Evolutionary conservation across 1,140 invertebrate species (phyloP), one percentile per base, ranked within the genome.

Genomic region (Liolophura sinensis): DNA sequence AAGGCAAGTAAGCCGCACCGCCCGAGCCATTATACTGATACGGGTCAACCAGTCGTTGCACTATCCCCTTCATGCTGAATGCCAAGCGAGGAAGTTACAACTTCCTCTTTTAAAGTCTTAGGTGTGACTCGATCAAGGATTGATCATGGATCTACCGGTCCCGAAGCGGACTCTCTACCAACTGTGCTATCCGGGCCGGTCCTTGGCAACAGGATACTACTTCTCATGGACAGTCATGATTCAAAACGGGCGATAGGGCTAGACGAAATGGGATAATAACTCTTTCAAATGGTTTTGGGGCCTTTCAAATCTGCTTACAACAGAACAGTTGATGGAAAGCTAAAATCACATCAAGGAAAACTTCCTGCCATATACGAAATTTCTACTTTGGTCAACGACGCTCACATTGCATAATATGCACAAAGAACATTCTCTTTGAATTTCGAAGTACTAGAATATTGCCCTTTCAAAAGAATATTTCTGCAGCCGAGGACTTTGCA

Each of bases 361-460:
- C 78, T 79, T 16, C 84, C 88, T 72, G 76, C 78, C 22, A 84
- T 87, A 48, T 86, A 85, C 73, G 83, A 87, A 66, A 82, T 87
- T 63, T 58, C 66, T 22, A 14, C 18, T 14, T n/a, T 62, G 7
- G 12, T 57, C 6, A 63, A 46, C 51, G 9, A 56, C 16, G 61
- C 51, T 20, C 60, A 68, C 4, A 55, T 47, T 12, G 25, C 25
- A 40, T n/a, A 20, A 12, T 67, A 15, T 61, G 50, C 15, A 46
- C 58, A 1, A 15, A 5, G 48, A 67, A 67, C 49, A 61, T 62
- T 55, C 18, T 54, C 16, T 51, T 58, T 14, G 49, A 58, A 11
- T 67, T 67, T 55, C 16, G 25, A 61, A n/a, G 14, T 18, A 61
- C 58, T 16, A 49, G 58, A n/a, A 61, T 61, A 18, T 48, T n/a